These are phyloP conservation scores for Lepilemur septentrionalis DNA, from an alignment of 2,797 vertebrate species.

Conservation along the genomic window DNA sequence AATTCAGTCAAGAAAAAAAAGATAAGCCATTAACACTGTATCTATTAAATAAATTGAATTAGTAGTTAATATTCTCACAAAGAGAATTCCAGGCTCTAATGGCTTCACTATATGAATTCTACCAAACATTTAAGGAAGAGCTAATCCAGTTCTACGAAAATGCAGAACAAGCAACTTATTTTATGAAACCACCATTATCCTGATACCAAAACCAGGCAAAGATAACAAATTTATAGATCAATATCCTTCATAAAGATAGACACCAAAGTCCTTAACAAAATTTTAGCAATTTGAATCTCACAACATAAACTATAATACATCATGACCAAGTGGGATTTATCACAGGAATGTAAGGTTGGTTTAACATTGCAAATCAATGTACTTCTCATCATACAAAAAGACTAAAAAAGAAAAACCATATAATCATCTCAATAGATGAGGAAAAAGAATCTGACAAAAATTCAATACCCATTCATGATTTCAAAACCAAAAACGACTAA, in stretches of 20 bases:
- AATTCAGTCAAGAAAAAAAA: conserved; percentile 6
- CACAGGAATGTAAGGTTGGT: neutral
- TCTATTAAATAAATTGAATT: neutral
- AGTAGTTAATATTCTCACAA: neutral
- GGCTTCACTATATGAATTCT: neutral
- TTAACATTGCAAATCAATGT: neutral
- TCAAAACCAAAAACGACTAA: neutral
- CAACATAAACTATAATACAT: neutral
- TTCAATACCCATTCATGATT: neutral
- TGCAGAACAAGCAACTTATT: neutral
- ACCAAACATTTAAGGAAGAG: neutral
- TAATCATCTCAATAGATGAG: neutral
- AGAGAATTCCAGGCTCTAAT: neutral
- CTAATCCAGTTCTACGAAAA: neutral
- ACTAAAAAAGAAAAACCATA: neutral
- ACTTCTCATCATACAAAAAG: neutral
- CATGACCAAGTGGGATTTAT: neutral
- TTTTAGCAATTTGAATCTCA: neutral
- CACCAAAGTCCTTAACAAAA: conserved; percentile 7
- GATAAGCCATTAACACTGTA: neutral
- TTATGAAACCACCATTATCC: neutral
- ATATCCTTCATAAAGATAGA: neutral
- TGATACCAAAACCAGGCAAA: neutral
- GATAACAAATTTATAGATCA: neutral
- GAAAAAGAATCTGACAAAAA: conserved; percentile 28